Base-by-base conservation (phyloP, 2,113 vertebrate genomes). In the Ceyx cyanopectus region DNA sequence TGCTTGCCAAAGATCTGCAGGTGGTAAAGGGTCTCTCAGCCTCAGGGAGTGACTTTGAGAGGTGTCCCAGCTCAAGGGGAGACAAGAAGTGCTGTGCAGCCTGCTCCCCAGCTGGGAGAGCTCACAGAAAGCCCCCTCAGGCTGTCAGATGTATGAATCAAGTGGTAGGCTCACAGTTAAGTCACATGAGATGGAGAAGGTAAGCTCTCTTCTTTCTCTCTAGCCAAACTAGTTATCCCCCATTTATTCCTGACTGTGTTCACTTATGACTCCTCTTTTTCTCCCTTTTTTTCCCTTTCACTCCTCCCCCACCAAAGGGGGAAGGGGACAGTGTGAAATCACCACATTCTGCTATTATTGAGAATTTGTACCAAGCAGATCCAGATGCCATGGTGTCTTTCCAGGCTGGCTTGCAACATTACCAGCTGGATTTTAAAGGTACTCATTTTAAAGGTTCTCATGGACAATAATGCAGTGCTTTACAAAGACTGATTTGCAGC, bases 341-440 rank as follows among this genome's bases (percentile, higher is more conserved):
- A 0, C 94, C 98, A 8, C 91, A 96, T 7, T 99, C 99, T 7
- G 58, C 51, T 15, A 40, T 97, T 50, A 92, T 99, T 88, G 99
- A 99, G 91, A 96, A 97, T 56, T 45, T 96, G 13, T 99, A 96
- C 72, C 96, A 97, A n/a, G 91, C 80, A 10, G 94, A 96, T 87
- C 96, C 78, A 8, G 81, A 9, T 19, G 88, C 91, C 1, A 46
- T 94, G 16, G n/a, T 99, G 45, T 14, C 30, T 0, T 98, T 99
- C 53, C 89, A 95, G 30, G 98, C 96, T 23, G 99, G 98, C 7
- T 84, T 93, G 4, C 79, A 95, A 46, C 21, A 85, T 7, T 99
- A 98, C 1, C 73, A 97, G 46, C 89, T 99, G 75, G 98, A 78
- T 95, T 99, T 99, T 92, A 97, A 95, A 98, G 98, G 99, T 99